phyloP scores from a whole-genome alignment of 2,888 invertebrate species.

The Tenodera sinensis region DNA sequence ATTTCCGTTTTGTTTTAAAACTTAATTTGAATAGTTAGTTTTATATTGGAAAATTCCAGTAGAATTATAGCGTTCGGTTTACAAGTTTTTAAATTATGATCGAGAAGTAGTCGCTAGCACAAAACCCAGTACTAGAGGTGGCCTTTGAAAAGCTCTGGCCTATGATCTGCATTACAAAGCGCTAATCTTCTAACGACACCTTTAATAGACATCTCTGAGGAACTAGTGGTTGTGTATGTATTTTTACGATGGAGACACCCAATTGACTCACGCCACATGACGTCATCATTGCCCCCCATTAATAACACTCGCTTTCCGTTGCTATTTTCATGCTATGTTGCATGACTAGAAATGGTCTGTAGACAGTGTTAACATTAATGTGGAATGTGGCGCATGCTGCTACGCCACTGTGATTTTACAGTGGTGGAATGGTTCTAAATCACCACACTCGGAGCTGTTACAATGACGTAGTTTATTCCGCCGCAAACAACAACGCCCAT shows the following conservation, averaged over 20 bases:
- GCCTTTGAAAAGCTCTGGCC: too few species aligned
- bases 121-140: too few species aligned
- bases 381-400: neutral
- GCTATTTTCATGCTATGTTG: neutral
- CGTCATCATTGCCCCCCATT: neutral
- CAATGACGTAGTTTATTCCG: too few species aligned
- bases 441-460: too few species aligned
- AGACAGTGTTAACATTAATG: neutral
- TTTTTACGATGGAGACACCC: neutral
- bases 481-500: too few species aligned
- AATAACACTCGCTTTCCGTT: neutral
- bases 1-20: too few species aligned
- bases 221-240: neutral
- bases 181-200: neutral
- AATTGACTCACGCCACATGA: neutral
- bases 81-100: too few species aligned
- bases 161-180: too few species aligned
- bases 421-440: neutral
- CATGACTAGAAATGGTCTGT: neutral
- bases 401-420: neutral
- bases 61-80: too few species aligned
- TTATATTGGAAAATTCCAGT: too few species aligned
- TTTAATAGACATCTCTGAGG: neutral
- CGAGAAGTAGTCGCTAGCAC: too few species aligned
- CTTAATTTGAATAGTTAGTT: too few species aligned